These are phyloP conservation scores for Drepanosiphum platanoidis DNA, from an alignment of 2,888 invertebrate species.

Conservation along the genomic window DNA sequence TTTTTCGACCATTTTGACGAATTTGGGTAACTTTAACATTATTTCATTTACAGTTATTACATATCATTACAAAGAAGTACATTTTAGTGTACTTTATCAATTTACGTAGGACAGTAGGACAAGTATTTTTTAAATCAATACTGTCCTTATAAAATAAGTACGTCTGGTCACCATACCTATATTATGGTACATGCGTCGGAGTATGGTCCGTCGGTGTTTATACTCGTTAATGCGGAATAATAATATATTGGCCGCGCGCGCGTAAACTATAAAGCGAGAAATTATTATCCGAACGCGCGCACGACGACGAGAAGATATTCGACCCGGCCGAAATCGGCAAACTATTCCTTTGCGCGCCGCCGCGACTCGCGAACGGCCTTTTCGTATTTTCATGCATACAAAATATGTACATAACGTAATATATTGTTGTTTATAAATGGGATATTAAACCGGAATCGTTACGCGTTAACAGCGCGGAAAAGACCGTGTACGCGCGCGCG, in stretches of 20 bases:
- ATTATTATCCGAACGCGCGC: too few relatives aligned
- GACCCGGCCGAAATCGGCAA: background rate
- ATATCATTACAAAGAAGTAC: too few relatives aligned
- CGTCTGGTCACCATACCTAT: background rate
- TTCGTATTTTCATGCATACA: background rate
- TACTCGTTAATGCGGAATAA: background rate
- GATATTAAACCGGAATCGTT: background rate
- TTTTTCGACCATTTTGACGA: too few relatives aligned
- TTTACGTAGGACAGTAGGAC: too few relatives aligned
- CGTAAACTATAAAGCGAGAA: background rate
- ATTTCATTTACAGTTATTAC: too few relatives aligned
- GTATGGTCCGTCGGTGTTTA: background rate
- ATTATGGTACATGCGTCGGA: background rate
- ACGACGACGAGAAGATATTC: background rate
- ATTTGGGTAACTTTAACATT: too few relatives aligned
- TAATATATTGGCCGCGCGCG: background rate
- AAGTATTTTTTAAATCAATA: too few relatives aligned
- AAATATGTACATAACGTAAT: too few relatives aligned
- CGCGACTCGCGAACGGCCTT: background rate
- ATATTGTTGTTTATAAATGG: background rate
- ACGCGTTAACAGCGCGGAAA: background rate
- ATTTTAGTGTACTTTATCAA: too few relatives aligned
- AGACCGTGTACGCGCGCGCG: too few relatives aligned
- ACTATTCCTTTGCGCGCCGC: background rate
- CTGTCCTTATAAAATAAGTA: too few relatives aligned